Conservation (phyloP, 2,797 vertebrate species). For the Enteromius argenteus region DNA sequence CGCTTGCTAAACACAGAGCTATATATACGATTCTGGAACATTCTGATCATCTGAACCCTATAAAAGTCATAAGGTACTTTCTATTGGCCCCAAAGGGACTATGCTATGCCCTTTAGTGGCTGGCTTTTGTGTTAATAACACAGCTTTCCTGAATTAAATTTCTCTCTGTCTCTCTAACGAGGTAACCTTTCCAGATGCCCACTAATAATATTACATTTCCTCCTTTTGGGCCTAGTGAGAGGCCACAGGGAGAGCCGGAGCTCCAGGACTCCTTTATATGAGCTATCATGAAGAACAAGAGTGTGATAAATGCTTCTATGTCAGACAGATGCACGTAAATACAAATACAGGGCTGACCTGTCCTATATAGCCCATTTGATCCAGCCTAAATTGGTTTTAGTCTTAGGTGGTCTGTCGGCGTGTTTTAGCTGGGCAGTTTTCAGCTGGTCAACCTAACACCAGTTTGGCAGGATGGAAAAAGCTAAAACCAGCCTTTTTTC, state of each 20-base stretch:
- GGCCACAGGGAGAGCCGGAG: conserved; percentile 22
- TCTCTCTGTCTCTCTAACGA: conserved; percentile 63
- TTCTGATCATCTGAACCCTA: conserved; percentile 59
- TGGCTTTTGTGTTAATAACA: conserved; percentile 62
- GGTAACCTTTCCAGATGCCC: conserved; percentile 69
- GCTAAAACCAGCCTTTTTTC: no score
- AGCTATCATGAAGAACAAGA: conserved; percentile 51
- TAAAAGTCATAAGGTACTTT: conserved; percentile 59
- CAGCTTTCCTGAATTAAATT: conserved; percentile 63
- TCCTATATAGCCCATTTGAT: not conserved
- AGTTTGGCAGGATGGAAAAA: no score
- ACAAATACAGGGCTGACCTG: conserved; percentile 11
- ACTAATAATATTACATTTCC: conserved; percentile 66
- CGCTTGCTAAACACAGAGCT: conserved; percentile 28
- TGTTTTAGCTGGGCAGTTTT: not conserved
- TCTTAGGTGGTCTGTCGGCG: not conserved
- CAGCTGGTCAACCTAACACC: not conserved
- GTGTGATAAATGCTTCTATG: conserved; percentile 11
- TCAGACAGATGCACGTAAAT: not conserved
- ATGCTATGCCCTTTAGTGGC: conserved; percentile 56
- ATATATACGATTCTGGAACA: conserved; percentile 50
- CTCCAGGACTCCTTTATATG: conserved; percentile 50
- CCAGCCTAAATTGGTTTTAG: not conserved
- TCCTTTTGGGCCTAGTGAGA: conserved; percentile 41
- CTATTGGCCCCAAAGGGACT: conserved; percentile 43